Base-by-base conservation (phyloP, 2,797 vertebrate genomes). In the Sebastes vulpes region DNA sequence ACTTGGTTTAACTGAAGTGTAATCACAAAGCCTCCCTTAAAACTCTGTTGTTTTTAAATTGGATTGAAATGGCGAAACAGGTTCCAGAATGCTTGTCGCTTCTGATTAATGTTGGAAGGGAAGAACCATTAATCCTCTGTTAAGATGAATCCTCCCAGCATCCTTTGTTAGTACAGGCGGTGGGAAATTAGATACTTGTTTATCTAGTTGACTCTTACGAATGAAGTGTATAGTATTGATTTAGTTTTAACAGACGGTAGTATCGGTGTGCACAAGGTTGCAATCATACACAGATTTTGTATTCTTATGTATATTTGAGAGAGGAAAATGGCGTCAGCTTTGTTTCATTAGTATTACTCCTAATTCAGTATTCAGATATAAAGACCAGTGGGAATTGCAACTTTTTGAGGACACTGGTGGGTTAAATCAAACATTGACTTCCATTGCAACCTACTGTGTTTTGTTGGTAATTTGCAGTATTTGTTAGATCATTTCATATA, bases 91-190 rank as follows among this genome's bases (percentile, higher is more conserved):
- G 18, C 60, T 16, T 77, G 66, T 79, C 58, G 0, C 60, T n/a
- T 72, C 48, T 87, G 83, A 91, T 84, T 84, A 81, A 86, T 80
- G 66, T 60, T 72, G 48, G n/a, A 59, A 28, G 57, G 48, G 11
- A 75, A 73, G 64, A 80, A 16, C 20, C 79, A 81, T 84, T 83
- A 76, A 78, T 85, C 65, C 8, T 69, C 57, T 3, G 18, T 53
- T 88, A 61, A 73, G 82, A 77, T 3, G 1, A 66, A 77, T 78
- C 66, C 52, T 35, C 48, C 57, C 25, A 46, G 23, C 14, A 66
- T 75, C 64, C 31, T 70, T 38, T 67, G 52, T 70, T 70, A 56
- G 23, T 5, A 5, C 35, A 54, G 65, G 10, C 31, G 16, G n/a
- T 29, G 28, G 61, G 53, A 75, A 23, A 31, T 63, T 52, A 82